Conservation (phyloP, 53 echinoderm and acorn worm genomes). For the Stichopus horrens region DNA sequence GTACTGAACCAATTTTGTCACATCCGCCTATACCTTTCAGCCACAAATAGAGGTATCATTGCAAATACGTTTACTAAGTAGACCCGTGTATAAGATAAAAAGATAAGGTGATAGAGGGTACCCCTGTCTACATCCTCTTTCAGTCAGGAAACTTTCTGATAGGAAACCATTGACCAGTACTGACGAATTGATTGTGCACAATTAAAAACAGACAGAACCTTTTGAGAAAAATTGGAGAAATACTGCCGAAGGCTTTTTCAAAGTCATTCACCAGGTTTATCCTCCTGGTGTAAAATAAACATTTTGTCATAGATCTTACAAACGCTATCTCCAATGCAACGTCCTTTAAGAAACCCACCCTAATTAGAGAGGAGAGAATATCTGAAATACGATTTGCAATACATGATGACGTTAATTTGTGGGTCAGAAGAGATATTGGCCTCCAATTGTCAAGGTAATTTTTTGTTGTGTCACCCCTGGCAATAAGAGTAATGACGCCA, state of each 20-base stretch:
- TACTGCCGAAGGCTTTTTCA: neutral
- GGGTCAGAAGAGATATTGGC: conserved; percentile 28
- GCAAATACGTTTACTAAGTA: neutral
- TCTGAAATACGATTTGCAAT: neutral
- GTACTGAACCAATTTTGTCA: neutral
- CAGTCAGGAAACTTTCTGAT: neutral
- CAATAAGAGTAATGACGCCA: conserved; percentile 20
- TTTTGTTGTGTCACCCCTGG: neutral
- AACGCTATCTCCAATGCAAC: no score
- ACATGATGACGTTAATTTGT: neutral
- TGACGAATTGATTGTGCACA: neutral
- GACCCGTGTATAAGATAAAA: neutral
- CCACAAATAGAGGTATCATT: neutral
- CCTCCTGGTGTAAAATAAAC: neutral
- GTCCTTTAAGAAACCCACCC: no score
- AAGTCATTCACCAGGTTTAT: neutral
- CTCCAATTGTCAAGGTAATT: conserved; percentile 6
- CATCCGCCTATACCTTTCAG: neutral
- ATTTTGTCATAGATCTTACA: neutral
- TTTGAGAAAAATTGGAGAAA: neutral
- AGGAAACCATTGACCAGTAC: neutral
- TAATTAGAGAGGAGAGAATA: no score
- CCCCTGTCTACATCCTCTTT: conserved; percentile 3
- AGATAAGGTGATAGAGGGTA: conserved; percentile 18
- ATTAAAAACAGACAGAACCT: neutral